These are phyloP conservation scores for Chloroclysta siterata DNA, from an alignment of 2,888 invertebrate genomes.

Conservation along the genomic window DNA sequence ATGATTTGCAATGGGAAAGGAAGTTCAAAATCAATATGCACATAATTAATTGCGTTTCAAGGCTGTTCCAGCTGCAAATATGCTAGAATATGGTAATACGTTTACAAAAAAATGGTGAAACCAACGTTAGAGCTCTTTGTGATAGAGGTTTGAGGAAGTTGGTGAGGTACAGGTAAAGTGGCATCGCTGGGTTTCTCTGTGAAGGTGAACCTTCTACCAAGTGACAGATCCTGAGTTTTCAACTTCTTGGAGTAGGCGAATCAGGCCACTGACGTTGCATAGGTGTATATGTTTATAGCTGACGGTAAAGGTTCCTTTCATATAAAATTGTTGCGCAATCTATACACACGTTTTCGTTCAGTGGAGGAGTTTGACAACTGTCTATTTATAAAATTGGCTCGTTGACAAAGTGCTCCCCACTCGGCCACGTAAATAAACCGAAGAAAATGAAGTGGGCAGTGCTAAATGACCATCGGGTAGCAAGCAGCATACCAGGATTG, in stretches of 20 bases:
- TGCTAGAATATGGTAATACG: slow-evolving; percentile 21
- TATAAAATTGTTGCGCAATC: slow-evolving; percentile 53
- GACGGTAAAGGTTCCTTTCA: too few species aligned
- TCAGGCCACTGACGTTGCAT: background rate
- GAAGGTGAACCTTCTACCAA: background rate
- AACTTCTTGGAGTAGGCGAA: background rate
- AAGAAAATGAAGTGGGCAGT: slow-evolving; percentile 57
- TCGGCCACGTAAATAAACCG: slow-evolving; percentile 61
- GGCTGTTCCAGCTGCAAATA: slow-evolving; percentile 24
- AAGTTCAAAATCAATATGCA: slow-evolving; percentile 29
- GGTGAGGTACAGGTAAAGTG: background rate
- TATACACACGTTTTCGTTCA: slow-evolving; percentile 41
- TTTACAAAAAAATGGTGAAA: slow-evolving; percentile 36
- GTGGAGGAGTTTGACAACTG: slow-evolving; percentile 65
- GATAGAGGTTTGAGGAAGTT: background rate
- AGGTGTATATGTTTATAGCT: background rate
- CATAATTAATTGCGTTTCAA: slow-evolving; percentile 28
- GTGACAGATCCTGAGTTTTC: background rate
- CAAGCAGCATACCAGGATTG: slow-evolving; percentile 34
- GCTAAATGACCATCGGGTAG: slow-evolving; percentile 48
- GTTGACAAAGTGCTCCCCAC: slow-evolving; percentile 64
- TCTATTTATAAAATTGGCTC: slow-evolving; percentile 75
- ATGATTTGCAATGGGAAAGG: slow-evolving; percentile 19
- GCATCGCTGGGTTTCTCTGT: background rate
- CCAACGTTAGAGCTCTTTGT: background rate